A percentile compares a stretch with the other conserved stretches of the same genome.
Conservation (phyloP, 1,140 invertebrate genomes). For the Sycophila sp. region DNA sequence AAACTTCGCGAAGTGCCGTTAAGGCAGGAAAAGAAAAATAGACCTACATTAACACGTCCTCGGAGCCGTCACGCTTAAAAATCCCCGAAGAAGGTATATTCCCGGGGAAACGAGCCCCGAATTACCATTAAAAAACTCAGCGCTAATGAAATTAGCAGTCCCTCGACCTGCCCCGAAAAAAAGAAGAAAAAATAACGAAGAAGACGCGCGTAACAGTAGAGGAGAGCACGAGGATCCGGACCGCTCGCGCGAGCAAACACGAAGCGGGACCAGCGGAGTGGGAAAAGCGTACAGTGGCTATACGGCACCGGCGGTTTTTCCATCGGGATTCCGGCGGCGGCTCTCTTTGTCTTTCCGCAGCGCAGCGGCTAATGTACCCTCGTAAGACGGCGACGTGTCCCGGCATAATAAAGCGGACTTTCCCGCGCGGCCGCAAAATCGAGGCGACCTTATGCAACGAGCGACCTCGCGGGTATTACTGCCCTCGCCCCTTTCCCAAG, state of each 20-base stretch:
- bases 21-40: too few species aligned
- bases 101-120: too few species aligned
- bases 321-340: not conserved
- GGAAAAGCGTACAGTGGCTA: not conserved
- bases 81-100: too few species aligned
- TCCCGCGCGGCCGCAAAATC: slow-evolving; percentile 39
- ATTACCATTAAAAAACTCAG: too few species aligned
- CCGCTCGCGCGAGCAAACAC: not conserved
- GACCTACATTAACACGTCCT: too few species aligned
- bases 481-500: too few species aligned
- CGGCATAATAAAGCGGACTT: slow-evolving; percentile 47
- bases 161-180: not conserved
- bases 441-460: slow-evolving; percentile 29
- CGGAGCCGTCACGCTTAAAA: too few species aligned
- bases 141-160: too few species aligned
- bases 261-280: not conserved
- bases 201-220: not conserved
- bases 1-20: too few species aligned
- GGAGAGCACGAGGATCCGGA: not conserved
- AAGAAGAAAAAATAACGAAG: not conserved
- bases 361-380: slow-evolving; percentile 43
- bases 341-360: not conserved
- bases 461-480: slow-evolving; percentile 26
- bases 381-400: slow-evolving; percentile 42
- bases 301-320: not conserved